Percentiles rank a stretch among this genome's conserved stretches.
Evolutionary conservation across 2,113 vertebrate genomes (phyloP).

Genomic region (Pelecanus crispus): DNA sequence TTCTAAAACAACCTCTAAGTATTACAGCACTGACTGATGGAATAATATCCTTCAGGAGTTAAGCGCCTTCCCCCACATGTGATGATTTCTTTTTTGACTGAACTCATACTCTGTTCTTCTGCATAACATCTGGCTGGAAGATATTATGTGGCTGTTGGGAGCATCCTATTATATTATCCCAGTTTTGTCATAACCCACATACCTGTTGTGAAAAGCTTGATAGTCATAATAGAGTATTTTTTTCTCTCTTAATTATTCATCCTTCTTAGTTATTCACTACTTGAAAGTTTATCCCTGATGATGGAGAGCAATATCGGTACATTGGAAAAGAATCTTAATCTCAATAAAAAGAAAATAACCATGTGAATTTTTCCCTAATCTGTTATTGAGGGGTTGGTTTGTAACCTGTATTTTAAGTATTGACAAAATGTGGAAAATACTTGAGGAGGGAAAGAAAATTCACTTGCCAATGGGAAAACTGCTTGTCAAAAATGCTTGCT

Average conservation of each 20-base stretch:
- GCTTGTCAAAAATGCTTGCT: slow-evolving; percentile 1
- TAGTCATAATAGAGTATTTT: neutral
- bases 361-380: neutral
- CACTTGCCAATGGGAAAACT: neutral
- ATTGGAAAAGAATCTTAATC: neutral
- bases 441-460: neutral
- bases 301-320: neutral
- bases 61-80: fast-evolving
- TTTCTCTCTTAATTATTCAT: neutral
- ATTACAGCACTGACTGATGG: neutral
- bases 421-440: neutral
- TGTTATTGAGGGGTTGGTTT: neutral
- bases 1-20: neutral
- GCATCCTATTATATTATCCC: neutral
- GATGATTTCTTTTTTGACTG: neutral
- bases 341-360: neutral
- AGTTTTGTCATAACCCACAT: neutral
- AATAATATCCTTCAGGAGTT: neutral
- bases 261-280: neutral
- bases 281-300: neutral
- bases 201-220: neutral
- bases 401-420: neutral
- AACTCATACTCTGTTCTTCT: neutral
- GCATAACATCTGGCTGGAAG: neutral
- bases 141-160: neutral